These are phyloP conservation scores for Alitta virens DNA, from an alignment of 2,888 invertebrate species.

Conservation along the genomic window DNA sequence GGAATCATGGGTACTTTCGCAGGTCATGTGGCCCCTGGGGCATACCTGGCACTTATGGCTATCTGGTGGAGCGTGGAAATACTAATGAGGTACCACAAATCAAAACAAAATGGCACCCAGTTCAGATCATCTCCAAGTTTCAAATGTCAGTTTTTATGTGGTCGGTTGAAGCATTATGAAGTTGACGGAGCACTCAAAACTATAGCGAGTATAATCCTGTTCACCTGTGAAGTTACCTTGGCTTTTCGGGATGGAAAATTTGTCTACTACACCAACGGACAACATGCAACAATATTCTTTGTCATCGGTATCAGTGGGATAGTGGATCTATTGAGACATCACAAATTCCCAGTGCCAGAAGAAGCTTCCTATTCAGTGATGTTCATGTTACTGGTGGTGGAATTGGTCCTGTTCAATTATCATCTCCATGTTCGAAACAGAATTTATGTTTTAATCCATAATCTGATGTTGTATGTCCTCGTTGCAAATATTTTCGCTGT, in stretches of 20 bases:
- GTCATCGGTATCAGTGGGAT: conserved; percentile 59
- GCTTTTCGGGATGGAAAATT: conserved; percentile 52
- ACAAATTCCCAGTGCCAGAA: conserved; percentile 51
- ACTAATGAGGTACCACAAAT: conserved; percentile 40
- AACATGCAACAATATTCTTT: conserved; percentile 61
- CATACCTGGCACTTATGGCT: conserved; percentile 51
- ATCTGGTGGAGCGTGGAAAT: conserved; percentile 47
- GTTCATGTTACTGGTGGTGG: conserved; percentile 56
- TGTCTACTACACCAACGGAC: conserved; percentile 56
- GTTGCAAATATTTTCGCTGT: conserved; percentile 45
- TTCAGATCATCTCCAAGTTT: conserved; percentile 20
- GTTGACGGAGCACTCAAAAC: conserved; percentile 45
- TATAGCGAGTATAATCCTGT: conserved; percentile 38
- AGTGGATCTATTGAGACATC: conserved; percentile 54
- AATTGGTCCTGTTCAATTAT: conserved; percentile 59
- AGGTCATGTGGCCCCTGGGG: conserved; percentile 59
- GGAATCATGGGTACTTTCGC: conserved; percentile 58
- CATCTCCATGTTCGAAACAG: conserved; percentile 58
- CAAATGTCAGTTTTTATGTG: conserved; percentile 33
- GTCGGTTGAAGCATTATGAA: conserved; percentile 30
- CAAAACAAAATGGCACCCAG: conserved; percentile 29
- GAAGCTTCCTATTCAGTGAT: conserved; percentile 56
- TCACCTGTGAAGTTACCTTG: conserved; percentile 51
- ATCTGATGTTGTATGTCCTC: conserved; percentile 57
- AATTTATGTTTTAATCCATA: conserved; percentile 57